Percentiles rank a stretch among this genome's conserved stretches.
Conservation (phyloP, 2,888 invertebrate species). For the Venusia cambrica region DNA sequence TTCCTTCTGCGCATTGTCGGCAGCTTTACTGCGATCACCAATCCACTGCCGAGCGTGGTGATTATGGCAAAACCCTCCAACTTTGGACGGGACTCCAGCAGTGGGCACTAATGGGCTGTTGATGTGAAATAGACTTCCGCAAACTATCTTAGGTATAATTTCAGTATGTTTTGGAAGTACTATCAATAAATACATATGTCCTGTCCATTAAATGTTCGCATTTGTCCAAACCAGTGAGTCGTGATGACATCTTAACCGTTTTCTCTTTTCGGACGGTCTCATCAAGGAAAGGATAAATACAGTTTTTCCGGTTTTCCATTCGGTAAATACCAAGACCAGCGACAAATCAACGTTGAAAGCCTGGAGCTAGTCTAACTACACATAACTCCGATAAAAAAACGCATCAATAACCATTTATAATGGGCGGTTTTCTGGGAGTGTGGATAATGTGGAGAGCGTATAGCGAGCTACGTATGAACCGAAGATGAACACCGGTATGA, state of each 20-base stretch:
- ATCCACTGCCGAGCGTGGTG: too few relatives aligned
- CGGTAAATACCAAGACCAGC: constrained; percentile 25
- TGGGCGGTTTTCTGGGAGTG: constrained; percentile 13
- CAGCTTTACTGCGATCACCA: too few relatives aligned
- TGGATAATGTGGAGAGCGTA: background rate
- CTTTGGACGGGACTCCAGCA: too few relatives aligned
- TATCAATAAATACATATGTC: too few relatives aligned
- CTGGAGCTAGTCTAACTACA: constrained; percentile 30
- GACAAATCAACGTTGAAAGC: constrained; percentile 38
- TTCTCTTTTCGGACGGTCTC: constrained; percentile 18
- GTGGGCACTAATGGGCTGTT: too few relatives aligned
- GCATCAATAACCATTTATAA: constrained; percentile 43
- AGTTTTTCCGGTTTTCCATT: constrained; percentile 20
- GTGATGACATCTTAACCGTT: constrained; percentile 16
- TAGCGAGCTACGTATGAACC: constrained; percentile 8
- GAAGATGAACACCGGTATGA: too few relatives aligned
- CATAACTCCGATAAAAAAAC: constrained; percentile 36
- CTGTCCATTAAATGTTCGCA: too few relatives aligned
- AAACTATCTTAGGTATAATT: too few relatives aligned
- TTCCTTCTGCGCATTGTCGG: too few relatives aligned
- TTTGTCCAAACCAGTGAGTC: constrained; percentile 11
- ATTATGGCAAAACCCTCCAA: too few relatives aligned
- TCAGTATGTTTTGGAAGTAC: too few relatives aligned
- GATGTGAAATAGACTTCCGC: too few relatives aligned
- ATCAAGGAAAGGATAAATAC: constrained; percentile 16